Base-by-base conservation (phyloP, 2,888 invertebrate species). In the Hydrotaea diabolus region DNA sequence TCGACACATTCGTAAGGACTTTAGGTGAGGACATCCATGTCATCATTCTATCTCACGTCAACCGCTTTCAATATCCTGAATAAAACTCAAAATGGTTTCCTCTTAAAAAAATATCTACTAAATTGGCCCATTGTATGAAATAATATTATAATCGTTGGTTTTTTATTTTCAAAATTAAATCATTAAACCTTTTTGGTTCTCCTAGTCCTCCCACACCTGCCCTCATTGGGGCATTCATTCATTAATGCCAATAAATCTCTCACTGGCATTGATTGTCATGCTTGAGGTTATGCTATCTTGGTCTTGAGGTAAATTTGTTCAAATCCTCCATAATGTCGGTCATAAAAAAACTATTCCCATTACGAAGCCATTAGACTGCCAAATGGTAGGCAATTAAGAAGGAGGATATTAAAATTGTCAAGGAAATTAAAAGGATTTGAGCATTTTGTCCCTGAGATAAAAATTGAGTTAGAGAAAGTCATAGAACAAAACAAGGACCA, bases 321-420 rank as follows among this genome's bases (percentile, higher is more conserved):
- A 13, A 39, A 39, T 39, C 9, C 39, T 8, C 1, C 4, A 13
- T 8, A 13, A 39, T 9, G 59, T 15, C 11, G 9, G 39, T 9
- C 1, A 39, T 8, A 39, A 39, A 39, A 39, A 59, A 49, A 49
- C 49, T 49, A 49, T 4, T 49, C 3, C n/a, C 49, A 49, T 49
- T 2, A 49, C n/a, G n/a, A 4, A 43, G n/a, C 49, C 49, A 49
- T 3, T 2, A 3, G 3, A 43, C 3, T 13, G 57, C 9, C 59
- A 59, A 59, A 59, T 15, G 26, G 59, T 26, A 1, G 66, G 43
- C 13, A 66, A 66, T 66, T 66, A 74, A 59, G 43, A 39, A 31
- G n/a, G 1, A 74, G 73, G 73, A 74, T 74, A 74, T 74, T 59
- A 74, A 59, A 74, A 43, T 74, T 57, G 15, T 74, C 59, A 74